Percentiles rank a stretch among this genome's conserved stretches.
Evolutionary conservation across 2,113 vertebrate species (phyloP).

Genomic region (Petrocephalus zakoni): DNA sequence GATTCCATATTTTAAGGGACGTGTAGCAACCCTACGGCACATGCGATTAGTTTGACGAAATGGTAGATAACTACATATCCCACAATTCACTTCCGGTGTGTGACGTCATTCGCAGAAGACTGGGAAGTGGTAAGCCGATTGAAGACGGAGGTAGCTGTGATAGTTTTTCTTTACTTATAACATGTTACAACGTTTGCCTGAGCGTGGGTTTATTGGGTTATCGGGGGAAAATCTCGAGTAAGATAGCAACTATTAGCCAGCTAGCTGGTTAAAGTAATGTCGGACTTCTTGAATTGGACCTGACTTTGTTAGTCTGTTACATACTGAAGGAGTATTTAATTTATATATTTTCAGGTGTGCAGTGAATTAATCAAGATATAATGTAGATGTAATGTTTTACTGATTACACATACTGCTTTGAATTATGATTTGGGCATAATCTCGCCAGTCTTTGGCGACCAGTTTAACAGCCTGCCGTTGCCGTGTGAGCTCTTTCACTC

Average conservation of each 20-base stretch:
- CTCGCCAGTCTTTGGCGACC: too few relatives aligned
- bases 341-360: background rate
- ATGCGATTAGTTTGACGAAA: background rate
- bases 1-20: too few relatives aligned
- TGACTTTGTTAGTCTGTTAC: background rate
- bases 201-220: background rate
- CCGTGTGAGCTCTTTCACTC: background rate
- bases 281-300: background rate
- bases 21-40: too few relatives aligned
- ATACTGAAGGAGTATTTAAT: background rate
- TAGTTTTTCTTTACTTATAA: background rate
- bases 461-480: background rate
- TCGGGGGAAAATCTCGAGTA: background rate
- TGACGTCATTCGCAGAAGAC: background rate
- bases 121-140: background rate
- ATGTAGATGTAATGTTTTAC: background rate
- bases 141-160: background rate
- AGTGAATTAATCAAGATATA: background rate
- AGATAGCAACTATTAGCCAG: background rate
- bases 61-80: background rate
- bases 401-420: background rate
- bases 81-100: background rate
- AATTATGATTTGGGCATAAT: background rate
- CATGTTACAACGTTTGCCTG: background rate
- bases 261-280: background rate